These are phyloP conservation scores for Xenus cinereus DNA, from an alignment of 2,113 vertebrate genomes.

Conservation along the genomic window DNA sequence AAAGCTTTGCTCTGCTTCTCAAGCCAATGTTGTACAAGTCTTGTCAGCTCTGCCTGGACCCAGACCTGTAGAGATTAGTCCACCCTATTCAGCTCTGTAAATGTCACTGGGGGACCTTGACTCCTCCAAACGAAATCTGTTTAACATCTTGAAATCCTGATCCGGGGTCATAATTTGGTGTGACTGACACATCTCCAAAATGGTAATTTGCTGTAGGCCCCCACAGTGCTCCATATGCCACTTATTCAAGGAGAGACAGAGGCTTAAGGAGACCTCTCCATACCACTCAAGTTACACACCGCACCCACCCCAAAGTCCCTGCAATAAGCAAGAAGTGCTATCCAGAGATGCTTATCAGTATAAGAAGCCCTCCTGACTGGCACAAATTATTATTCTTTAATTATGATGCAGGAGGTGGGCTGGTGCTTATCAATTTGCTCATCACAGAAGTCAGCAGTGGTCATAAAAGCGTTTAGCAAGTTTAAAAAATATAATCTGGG, in stretches of 20 bases:
- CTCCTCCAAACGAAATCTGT: not conserved
- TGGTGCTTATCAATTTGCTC: not conserved
- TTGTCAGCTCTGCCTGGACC: not conserved
- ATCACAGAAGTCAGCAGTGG: not conserved
- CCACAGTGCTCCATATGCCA: not conserved
- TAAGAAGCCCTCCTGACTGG: not conserved
- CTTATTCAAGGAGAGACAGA: not conserved
- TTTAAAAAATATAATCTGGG: not conserved
- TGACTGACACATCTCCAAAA: not conserved
- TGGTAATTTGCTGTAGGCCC: not conserved
- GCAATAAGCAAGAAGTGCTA: not conserved
- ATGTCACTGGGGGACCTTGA: not conserved
- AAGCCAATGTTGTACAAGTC: not conserved
- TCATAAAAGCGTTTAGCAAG: not conserved
- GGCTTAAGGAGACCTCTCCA: not conserved
- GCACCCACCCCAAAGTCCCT: not conserved
- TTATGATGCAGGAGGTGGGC: not conserved
- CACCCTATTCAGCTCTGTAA: not conserved
- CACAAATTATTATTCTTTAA: not conserved
- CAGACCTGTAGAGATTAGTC: not conserved
- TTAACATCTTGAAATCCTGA: not conserved
- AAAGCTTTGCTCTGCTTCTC: not conserved
- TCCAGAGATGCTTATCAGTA: not conserved
- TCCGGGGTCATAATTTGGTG: not conserved
- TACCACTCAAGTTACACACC: not conserved